phyloP scores from a whole-genome alignment of 2,113 vertebrate genomes.

The Suncus etruscus region DNA sequence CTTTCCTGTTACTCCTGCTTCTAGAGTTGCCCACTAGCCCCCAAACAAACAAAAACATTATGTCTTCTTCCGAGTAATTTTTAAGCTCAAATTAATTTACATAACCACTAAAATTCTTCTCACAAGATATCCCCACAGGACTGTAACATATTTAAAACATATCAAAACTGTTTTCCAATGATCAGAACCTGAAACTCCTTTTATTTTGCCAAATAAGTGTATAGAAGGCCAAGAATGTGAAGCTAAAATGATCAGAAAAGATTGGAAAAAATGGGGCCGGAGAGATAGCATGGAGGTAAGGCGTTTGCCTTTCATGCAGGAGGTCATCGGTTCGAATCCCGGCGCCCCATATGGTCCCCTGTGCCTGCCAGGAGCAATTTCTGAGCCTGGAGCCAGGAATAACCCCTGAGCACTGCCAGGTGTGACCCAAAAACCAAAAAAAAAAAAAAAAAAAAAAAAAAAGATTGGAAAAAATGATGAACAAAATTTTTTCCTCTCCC shows the following conservation, averaged over 20 bases:
- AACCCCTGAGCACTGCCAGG: too few relatives aligned
- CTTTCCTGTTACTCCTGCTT: background rate
- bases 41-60: conserved; percentile 2
- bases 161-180: conserved; percentile 21
- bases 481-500: conserved; percentile 7
- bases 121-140: background rate
- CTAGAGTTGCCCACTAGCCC: too few relatives aligned
- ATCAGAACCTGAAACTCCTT: conserved; percentile 49
- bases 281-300: too few relatives aligned
- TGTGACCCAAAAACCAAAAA: too few relatives aligned
- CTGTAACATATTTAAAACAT: conserved; percentile 55
- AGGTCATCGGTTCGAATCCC: too few relatives aligned
- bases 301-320: too few relatives aligned
- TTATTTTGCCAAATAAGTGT: conserved; percentile 41
- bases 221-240: conserved; percentile 18
- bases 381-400: too few relatives aligned
- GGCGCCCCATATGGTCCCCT: too few relatives aligned
- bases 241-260: conserved; percentile 39
- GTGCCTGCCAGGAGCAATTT: too few relatives aligned
- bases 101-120: conserved; percentile 36
- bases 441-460: too few relatives aligned
- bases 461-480: conserved; percentile 57
- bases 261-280: conserved; percentile 60
- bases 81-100: conserved; percentile 27
- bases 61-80: background rate